phyloP scores from a whole-genome alignment of 2,113 vertebrate species.

The Urocolius indicus region DNA sequence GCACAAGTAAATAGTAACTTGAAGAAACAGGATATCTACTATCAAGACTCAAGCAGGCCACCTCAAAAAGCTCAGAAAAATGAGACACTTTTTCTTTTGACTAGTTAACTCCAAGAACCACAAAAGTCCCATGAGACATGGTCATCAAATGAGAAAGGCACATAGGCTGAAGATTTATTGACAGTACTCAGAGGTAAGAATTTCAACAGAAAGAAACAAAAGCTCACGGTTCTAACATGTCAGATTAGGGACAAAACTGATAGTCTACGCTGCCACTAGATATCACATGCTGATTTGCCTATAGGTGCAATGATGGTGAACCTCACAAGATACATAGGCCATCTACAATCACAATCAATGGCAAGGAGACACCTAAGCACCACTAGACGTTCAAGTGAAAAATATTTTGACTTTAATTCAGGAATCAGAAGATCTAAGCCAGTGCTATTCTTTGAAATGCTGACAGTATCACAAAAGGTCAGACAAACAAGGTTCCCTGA shows the following conservation, averaged over 20 bases:
- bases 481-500: background rate
- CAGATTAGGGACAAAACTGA: background rate
- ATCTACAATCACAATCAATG: background rate
- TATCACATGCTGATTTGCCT: background rate
- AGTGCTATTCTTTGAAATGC: background rate
- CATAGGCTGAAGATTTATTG: too few species aligned
- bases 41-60: background rate
- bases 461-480: background rate
- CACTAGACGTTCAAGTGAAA: background rate
- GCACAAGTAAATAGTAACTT: background rate
- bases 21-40: background rate
- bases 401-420: background rate
- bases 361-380: background rate
- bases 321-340: background rate
- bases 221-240: background rate
- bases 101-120: background rate
- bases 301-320: accelerated
- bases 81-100: background rate
- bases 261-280: background rate
- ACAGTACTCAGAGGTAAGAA: background rate
- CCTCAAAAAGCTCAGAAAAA: background rate
- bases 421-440: background rate
- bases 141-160: background rate
- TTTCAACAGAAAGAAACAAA: background rate
- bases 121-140: background rate